Conservation (phyloP, 92 coral and sea anemone genomes). For the Anthopleura xanthogrammica region DNA sequence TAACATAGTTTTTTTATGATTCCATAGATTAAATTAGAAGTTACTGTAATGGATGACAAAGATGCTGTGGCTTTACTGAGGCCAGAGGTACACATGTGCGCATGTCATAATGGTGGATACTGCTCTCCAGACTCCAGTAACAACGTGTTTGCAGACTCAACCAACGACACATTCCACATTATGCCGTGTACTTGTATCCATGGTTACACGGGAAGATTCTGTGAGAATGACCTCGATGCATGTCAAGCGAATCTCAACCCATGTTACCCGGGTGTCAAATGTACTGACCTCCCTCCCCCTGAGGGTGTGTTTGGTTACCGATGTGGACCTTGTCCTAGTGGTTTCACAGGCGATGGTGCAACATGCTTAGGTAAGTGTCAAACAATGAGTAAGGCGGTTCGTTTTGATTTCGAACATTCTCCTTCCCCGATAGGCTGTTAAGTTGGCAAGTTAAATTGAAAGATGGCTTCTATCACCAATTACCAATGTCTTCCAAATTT, state of each 20-base stretch:
- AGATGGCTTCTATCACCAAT: too few species aligned
- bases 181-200: constrained; percentile 65
- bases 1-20: background rate
- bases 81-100: constrained; percentile 60
- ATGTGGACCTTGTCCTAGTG: constrained; percentile 79
- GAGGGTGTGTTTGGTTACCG: constrained; percentile 37
- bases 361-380: constrained; percentile 55
- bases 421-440: too few species aligned
- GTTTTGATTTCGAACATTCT: too few species aligned
- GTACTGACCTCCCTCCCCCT: constrained; percentile 39
- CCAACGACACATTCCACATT: constrained; percentile 35
- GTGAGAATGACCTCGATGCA: constrained; percentile 52
- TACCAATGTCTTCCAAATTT: too few species aligned
- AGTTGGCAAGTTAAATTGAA: too few species aligned
- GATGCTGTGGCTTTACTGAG: constrained; percentile 51
- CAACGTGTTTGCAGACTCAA: constrained; percentile 32
- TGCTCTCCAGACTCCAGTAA: constrained; percentile 50
- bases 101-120: constrained; percentile 60
- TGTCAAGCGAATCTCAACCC: constrained; percentile 45
- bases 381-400: too few species aligned
- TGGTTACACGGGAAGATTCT: constrained; percentile 62
- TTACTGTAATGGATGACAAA: constrained; percentile 60
- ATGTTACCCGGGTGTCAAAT: constrained; percentile 39
- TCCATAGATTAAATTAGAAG: constrained; percentile 50
- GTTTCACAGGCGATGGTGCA: constrained; percentile 66